Evolutionary conservation across 2,888 invertebrate species (phyloP), one percentile per base, ranked within the genome.

Genomic region (Ischnura elegans): DNA sequence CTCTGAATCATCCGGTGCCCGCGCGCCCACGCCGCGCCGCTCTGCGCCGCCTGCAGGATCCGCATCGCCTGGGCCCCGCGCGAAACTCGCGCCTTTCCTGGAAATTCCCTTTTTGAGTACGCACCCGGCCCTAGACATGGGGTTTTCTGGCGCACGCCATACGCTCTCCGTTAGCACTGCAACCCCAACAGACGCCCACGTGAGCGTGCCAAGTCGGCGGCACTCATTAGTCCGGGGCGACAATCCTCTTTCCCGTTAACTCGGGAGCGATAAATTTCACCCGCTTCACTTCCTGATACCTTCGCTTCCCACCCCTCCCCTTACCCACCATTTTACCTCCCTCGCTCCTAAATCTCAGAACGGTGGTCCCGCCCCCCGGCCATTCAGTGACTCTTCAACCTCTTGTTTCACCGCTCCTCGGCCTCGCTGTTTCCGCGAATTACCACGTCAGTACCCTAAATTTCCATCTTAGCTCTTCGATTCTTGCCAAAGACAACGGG

Each of bases 221-320:
- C 87, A 66, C 61, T 43, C 87, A 51, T 55, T 36, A 55, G 42
- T 61, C 55, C 51, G 19, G n/a, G 51, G n/a, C 61, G 42, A 61
- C 90, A 90, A 61, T 90, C 90, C 90, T 43, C 61, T 90, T n/a
- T 90, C 61, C 90, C 42, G 55, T 42, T 55, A 61, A 90, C 55
- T 61, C 29, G 16, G 90, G 90, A 4, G 90, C 90, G 66, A 90
- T 90, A 90, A 90, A 90, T 90, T 90, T 90, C 61, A 42, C 13
- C 86, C 45, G 25, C n/a, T n/a, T 86, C 86, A 43, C 45, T 86
- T 46, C 46, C 86, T 43, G 76, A 76, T 76, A 36, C 61, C 61
- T n/a, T n/a, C n/a, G n/a, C n/a, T n/a, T n/a, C 19, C 51, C 51
- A 19, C 51, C 51, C 51, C 51, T 51, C 51, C 4, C 2, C 51